Evolutionary conservation across 2,797 vertebrate genomes (phyloP), one percentile per base, ranked within the genome.

Genomic region (Serranus cabrilla): DNA sequence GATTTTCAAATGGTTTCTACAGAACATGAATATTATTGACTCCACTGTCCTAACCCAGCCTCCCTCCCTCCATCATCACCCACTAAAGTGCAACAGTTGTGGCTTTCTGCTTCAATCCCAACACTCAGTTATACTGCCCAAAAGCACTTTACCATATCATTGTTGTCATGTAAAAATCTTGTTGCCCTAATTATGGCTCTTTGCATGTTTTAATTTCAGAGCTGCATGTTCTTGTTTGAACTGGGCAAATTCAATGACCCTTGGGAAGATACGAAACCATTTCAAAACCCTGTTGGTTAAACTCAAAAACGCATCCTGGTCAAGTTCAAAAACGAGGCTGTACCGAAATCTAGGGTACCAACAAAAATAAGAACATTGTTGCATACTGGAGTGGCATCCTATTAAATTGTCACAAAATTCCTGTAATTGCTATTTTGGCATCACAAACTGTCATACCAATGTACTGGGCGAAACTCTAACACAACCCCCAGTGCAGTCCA

Each of bases 111-210:
- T n/a, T 78, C 90, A 52, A 56, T 62, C 61, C 52, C 68, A 55
- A 46, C 50, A 68, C 37, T 51, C 49, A 25, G 45, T 66, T 67
- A 13, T 14, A 47, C 46, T 46, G 62, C 70, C 71, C 60, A 31
- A 75, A 78, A 82, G 54, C 57, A 73, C 69, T 65, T 47, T 31
- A 62, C 51, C 65, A 59, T 65, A 58, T 70, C 71, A 55, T 43
- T 68, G 74, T 73, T 81, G 75, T 86, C 71, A 69, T 76, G 74
- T 87, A 78, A 85, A 74, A 70, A 74, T 47, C 52, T 39, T 64
- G 27, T 76, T 55, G 25, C 57, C 51, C 62, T 73, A 76, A 78
- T 86, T 69, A 63, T 60, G 68, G 52, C 20, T 60, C 42, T 42
- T 55, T 83, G 71, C 21, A 50, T 64, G 20, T 72, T 78, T 84